A percentile compares a stretch with the other conserved stretches of the same genome.
Conservation (phyloP, 2,888 invertebrate genomes). For the Cancer borealis region DNA sequence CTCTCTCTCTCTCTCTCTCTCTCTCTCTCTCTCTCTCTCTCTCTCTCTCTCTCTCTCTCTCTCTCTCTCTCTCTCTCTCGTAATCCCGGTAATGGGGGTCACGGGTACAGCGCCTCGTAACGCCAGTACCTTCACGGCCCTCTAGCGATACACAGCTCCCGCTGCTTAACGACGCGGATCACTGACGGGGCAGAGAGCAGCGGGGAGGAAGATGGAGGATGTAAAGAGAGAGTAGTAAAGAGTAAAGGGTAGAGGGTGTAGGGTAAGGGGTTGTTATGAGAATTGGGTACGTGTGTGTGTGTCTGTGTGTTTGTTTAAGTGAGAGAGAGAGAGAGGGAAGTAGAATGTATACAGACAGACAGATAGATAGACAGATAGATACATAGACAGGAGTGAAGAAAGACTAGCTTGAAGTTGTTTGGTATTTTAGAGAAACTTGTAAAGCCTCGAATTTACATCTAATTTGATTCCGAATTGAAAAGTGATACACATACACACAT, state of each 20-base stretch:
- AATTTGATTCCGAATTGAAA: not conserved
- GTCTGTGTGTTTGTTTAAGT: not conserved
- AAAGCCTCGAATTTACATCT: not conserved
- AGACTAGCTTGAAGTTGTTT: not conserved
- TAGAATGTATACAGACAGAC: not conserved
- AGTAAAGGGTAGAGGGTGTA: not conserved
- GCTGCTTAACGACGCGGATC: not conserved
- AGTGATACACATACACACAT: conserved; percentile 11
- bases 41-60: too few species aligned
- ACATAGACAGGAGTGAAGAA: not conserved
- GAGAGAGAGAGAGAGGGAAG: not conserved
- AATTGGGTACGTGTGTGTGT: not conserved
- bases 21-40: not conserved
- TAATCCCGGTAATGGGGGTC: not conserved
- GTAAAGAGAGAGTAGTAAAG: not conserved
- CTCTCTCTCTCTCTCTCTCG: not conserved
- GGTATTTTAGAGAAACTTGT: not conserved
- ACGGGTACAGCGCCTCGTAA: not conserved
- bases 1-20: not conserved
- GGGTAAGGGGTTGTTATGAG: not conserved
- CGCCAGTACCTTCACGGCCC: not conserved
- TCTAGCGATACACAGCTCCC: not conserved
- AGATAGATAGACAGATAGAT: not conserved
- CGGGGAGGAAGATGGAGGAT: not conserved
- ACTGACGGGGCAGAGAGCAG: not conserved